These are phyloP conservation scores for Seriola dumerili DNA, from an alignment of 2,113 vertebrate genomes.

Conservation along the genomic window DNA sequence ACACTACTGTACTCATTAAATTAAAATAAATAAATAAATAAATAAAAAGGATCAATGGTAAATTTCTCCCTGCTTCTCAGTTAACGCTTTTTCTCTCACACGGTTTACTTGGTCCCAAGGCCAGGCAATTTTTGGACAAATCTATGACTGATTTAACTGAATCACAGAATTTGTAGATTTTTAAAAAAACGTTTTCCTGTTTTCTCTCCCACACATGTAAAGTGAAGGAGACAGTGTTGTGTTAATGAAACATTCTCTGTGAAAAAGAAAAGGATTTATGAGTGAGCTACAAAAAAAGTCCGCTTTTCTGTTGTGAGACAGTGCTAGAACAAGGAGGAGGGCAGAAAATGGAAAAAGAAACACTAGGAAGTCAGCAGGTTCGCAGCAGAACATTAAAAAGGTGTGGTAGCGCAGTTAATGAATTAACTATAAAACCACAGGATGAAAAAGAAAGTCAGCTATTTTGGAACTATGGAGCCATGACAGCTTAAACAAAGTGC, in stretches of 20 bases:
- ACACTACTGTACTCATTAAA: conserved; percentile 1
- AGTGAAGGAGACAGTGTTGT: conserved; percentile 11
- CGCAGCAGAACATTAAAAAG: conserved; percentile 84
- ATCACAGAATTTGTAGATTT: conserved; percentile 52
- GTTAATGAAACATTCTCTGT: conserved; percentile 27
- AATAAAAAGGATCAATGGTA: conserved; percentile 22
- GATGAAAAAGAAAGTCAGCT: conserved; percentile 85
- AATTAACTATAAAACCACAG: conserved; percentile 89
- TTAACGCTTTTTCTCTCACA: conserved; percentile 7
- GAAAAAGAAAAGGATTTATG: conserved; percentile 32
- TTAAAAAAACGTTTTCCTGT: conserved; percentile 56
- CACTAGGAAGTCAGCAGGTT: conserved; percentile 87
- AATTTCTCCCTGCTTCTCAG: conserved; percentile 7
- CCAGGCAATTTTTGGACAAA: not conserved
- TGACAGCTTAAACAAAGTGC: conserved; percentile 96
- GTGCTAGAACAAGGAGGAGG: conserved; percentile 21
- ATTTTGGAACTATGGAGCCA: conserved; percentile 91
- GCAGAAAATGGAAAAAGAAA: conserved; percentile 52
- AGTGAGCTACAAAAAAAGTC: conserved; percentile 27
- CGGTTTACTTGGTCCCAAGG: not conserved
- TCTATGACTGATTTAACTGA: conserved; percentile 10
- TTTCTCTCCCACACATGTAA: conserved; percentile 44
- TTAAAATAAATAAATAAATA: conserved; percentile 6
- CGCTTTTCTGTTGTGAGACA: conserved; percentile 19
- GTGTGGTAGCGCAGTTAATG: conserved; percentile 90